phyloP scores from a whole-genome alignment of 2,888 invertebrate genomes.

The Aelia acuminata region DNA sequence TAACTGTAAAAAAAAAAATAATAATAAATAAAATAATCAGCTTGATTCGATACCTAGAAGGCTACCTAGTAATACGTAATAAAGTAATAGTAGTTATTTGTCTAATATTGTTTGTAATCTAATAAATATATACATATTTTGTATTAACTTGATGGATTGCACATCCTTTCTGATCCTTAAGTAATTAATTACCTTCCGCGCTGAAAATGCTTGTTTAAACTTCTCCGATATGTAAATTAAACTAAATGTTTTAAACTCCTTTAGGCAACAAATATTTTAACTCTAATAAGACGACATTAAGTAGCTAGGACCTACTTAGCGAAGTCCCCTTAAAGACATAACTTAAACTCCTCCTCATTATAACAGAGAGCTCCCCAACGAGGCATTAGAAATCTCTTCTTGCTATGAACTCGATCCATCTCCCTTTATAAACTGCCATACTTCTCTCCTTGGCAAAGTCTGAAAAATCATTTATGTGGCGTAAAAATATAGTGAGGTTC shows the following conservation, averaged over 20 bases:
- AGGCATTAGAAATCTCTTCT: not conserved
- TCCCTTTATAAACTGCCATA: not conserved
- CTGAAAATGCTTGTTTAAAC: too few species aligned
- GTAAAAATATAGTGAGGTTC: slow-evolving; percentile 20
- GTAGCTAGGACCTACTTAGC: slow-evolving; percentile 22
- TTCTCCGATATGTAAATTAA: not conserved
- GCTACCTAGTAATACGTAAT: too few species aligned
- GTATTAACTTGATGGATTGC: too few species aligned
- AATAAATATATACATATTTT: too few species aligned
- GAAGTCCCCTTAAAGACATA: not conserved
- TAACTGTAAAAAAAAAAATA: too few species aligned
- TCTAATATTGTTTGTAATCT: too few species aligned
- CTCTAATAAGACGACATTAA: not conserved
- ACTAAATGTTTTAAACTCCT: not conserved
- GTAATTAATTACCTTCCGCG: too few species aligned
- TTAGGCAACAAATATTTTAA: slow-evolving; percentile 4
- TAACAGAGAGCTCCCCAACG: not conserved
- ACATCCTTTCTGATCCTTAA: too few species aligned
- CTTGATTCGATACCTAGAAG: too few species aligned
- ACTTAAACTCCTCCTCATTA: slow-evolving; percentile 30
- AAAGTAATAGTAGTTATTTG: too few species aligned
- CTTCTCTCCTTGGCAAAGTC: not conserved
- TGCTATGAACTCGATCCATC: not conserved
- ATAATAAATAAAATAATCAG: too few species aligned
- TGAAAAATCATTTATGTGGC: slow-evolving; percentile 24